Conservation (phyloP, 2,888 invertebrate genomes). For the Lysandra coridon region DNA sequence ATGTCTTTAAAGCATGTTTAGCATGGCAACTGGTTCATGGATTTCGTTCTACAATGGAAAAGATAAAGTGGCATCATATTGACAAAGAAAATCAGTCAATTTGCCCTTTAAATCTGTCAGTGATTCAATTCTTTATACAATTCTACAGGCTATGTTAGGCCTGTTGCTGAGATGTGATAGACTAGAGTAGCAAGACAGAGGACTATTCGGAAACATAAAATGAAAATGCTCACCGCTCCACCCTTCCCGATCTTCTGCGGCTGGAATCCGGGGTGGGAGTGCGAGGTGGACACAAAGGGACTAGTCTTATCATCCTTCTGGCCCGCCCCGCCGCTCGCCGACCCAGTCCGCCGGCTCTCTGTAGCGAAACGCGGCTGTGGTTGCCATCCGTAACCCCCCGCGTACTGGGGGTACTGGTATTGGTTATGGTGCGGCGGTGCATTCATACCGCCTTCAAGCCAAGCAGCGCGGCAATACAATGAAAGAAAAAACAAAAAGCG, state of each 20-base stretch:
- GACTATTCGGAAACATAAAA: no score
- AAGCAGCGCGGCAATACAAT: constrained; percentile 80
- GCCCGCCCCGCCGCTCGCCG: constrained; percentile 51
- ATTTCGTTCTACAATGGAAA: no score
- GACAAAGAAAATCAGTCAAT: no score
- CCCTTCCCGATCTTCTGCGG: constrained; percentile 95
- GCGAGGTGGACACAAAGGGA: constrained; percentile 92
- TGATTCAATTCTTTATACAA: no score
- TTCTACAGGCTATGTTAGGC: no score
- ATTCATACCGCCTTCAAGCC: constrained; percentile 81
- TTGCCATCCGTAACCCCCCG: constrained; percentile 64
- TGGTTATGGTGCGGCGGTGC: constrained; percentile 80
- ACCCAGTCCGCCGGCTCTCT: constrained; percentile 64
- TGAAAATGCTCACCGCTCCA: constrained; percentile 68
- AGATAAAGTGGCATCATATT: no score
- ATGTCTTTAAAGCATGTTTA: no score
- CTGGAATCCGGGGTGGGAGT: constrained; percentile 95
- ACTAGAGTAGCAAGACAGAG: no score
- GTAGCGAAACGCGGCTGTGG: constrained; percentile 76
- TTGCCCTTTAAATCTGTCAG: no score
- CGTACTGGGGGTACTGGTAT: constrained; percentile 78
- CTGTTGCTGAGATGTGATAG: no score
- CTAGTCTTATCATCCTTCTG: constrained; percentile 85
- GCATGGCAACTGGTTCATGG: no score
- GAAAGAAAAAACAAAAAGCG: constrained; percentile 79